Evolutionary conservation across 2,113 vertebrate genomes (phyloP), one percentile per base, ranked within the genome.

Genomic region (Hydrochoerus hydrochaeris): DNA sequence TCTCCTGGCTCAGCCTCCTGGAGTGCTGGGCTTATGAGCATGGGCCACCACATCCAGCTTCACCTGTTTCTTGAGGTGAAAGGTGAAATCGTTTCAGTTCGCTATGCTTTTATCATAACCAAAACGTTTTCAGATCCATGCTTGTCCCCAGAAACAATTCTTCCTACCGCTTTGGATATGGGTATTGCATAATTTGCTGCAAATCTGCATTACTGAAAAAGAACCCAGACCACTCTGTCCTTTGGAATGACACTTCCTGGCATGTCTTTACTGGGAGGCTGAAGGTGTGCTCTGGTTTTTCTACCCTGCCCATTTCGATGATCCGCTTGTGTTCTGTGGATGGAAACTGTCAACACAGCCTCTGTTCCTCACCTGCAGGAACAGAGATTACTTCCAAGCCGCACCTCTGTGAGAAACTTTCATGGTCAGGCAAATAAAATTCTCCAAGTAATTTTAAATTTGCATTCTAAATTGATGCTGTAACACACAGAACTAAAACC

Each of bases 61-160:
- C 0, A 9, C 20, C 62, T 3, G 1, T 30, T 67, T 75, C 46
- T 90, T 73, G 20, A 67, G 57, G 49, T 7, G 89, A 38, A 38
- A 13, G 1, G 0, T 28, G 32, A 46, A 7, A 52, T 20, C 4
- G 5, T 4, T 30, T 9, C 11, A 0, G 8, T 7, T 44, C 19
- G 54, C 11, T 6, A 6, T 22, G 32, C 32, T 44, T 83, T 71
- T 86, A 65, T 16, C 7, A 65, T 28, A 5, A 8, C 3, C 11
- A 28, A 1, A 46, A 19, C 7, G 0, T 54, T 32, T 67, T 67
- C 24, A 28, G 9, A 30, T 41, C 1, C 38, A 58, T 28, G n/a
- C 20, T 88, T 58, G 35, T 38, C 46, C 49, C 10, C 14, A 62
- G 84, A 63, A n/a, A 5, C 3, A 62, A 3, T 30, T 71, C 13